phyloP scores from a whole-genome alignment of 2,113 vertebrate species.

The Psettodes erumei region DNA sequence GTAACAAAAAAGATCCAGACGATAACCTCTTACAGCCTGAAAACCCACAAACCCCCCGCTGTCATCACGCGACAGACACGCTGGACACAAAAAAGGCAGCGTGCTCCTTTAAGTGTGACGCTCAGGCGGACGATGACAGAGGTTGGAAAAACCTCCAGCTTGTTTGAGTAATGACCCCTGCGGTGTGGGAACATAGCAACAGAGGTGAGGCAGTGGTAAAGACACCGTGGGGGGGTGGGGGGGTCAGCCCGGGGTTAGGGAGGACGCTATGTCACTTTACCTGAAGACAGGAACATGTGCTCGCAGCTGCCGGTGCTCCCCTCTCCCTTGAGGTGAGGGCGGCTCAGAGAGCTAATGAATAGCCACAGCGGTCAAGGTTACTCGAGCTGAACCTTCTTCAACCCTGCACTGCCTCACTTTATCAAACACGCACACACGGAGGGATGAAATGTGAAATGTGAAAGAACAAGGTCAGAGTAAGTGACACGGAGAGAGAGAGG shows the following conservation, averaged over 20 bases:
- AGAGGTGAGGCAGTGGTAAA: conserved; percentile 55
- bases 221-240: not conserved
- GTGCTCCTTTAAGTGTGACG: conserved; percentile 21
- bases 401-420: conserved; percentile 35
- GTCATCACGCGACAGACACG: conserved; percentile 30
- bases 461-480: not conserved
- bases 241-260: conserved; percentile 46
- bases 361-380: conserved; percentile 57
- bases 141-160: conserved; percentile 45
- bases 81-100: not conserved
- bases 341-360: conserved; percentile 42
- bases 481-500: not conserved
- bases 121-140: conserved; percentile 27
- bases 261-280: conserved; percentile 46
- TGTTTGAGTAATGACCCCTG: conserved; percentile 56
- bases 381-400: conserved; percentile 22
- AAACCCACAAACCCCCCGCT: no score
- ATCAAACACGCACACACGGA: conserved; percentile 22
- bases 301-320: conserved; percentile 2
- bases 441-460: not conserved
- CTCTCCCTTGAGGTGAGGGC: not conserved
- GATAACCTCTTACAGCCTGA: no score
- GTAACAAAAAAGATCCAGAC: not conserved
- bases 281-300: conserved; percentile 26
- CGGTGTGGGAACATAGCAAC: conserved; percentile 39